phyloP scores from a whole-genome alignment of 1,140 invertebrate species.

The Neoseiulus cucumeris region DNA sequence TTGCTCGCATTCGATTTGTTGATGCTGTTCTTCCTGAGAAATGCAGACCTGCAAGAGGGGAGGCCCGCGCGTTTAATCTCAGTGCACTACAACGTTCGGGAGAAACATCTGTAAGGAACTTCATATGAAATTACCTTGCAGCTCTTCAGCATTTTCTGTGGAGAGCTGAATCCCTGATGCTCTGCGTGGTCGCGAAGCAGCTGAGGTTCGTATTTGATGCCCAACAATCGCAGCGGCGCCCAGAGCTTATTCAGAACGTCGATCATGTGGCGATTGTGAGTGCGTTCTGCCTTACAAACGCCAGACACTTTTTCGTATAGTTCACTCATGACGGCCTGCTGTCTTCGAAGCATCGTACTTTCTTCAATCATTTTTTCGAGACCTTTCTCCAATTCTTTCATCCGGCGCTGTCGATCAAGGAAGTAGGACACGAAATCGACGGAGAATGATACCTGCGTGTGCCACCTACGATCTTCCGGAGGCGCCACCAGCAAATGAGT shows the following conservation, averaged over 20 bases:
- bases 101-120: not conserved
- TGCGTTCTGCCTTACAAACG: constrained; percentile 43
- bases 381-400: constrained; percentile 24
- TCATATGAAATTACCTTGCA: not conserved
- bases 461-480: constrained; percentile 51
- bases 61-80: not conserved
- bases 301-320: constrained; percentile 36
- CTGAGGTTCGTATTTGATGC: not conserved
- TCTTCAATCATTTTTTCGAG: constrained; percentile 7
- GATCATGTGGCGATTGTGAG: not conserved
- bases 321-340: constrained; percentile 5
- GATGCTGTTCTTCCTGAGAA: constrained; percentile 51
- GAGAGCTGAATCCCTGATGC: not conserved
- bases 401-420: constrained; percentile 54
- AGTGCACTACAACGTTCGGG: not conserved
- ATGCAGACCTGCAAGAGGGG: not conserved
- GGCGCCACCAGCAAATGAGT: constrained; percentile 3
- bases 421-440: constrained; percentile 89
- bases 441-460: constrained; percentile 68
- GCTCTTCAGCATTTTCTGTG: constrained; percentile 8
- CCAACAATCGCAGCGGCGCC: not conserved
- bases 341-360: not conserved
- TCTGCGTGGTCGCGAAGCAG: not conserved
- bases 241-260: not conserved
- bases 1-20: constrained; percentile 79